Conservation (phyloP, 2,797 vertebrate genomes). For the Liparis tanakae region DNA sequence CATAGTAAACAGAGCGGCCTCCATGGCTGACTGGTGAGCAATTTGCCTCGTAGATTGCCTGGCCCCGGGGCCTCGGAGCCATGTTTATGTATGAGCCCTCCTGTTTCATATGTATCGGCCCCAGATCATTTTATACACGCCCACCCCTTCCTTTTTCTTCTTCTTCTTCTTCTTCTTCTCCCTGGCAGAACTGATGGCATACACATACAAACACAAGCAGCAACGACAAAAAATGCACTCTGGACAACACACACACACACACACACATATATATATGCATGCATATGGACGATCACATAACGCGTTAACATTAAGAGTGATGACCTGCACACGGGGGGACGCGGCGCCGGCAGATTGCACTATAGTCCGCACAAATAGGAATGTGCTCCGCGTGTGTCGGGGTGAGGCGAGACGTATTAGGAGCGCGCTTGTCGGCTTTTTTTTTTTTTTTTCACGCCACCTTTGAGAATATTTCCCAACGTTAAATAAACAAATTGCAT, state of each 20-base stretch:
- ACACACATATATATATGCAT: conserved; percentile 32
- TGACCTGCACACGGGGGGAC: conserved; percentile 95
- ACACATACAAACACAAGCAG: conserved; percentile 73
- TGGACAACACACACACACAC: conserved; percentile 53
- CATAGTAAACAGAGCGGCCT: conserved; percentile 93
- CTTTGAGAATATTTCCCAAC: conserved; percentile 32
- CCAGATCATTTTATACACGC: conserved; percentile 90
- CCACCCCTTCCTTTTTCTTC: conserved; percentile 84
- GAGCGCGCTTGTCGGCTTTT: conserved; percentile 43
- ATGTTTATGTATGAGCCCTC: conserved; percentile 99
- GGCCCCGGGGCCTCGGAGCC: conserved; percentile 85
- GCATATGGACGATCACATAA: conserved; percentile 66
- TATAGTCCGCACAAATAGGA: conserved; percentile 96
- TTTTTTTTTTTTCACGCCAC: conserved; percentile 45
- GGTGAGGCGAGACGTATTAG: conserved; percentile 71
- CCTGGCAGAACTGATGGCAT: conserved; percentile 90
- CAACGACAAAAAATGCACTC: conserved; percentile 46
- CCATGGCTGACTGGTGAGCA: conserved; percentile 86
- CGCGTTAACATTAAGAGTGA: conserved; percentile 92
- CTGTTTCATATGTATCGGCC: conserved; percentile 99
- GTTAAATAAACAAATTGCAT: conserved; percentile 34
- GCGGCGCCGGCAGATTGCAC: conserved; percentile 96
- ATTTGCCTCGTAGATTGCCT: conserved; percentile 86
- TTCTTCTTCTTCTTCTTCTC: conserved; percentile 36
- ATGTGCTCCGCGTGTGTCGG: conserved; percentile 80